Conservation (phyloP, 2,888 invertebrate species). For the Mythimna ferrago region DNA sequence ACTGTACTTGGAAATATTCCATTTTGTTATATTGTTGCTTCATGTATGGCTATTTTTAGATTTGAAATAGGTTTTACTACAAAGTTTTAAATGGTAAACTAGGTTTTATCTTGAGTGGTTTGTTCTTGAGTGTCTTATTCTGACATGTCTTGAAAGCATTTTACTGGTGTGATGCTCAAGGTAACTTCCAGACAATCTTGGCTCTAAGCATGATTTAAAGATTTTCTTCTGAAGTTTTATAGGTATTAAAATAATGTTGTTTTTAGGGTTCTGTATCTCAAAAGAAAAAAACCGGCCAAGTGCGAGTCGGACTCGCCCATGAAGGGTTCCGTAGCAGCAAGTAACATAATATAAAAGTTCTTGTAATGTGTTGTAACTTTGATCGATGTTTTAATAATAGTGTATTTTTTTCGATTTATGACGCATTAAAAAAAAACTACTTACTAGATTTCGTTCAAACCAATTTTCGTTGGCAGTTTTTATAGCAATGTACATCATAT, state of each 20-base stretch:
- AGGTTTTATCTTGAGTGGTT: background rate
- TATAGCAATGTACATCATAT: no score
- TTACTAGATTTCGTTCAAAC: no score
- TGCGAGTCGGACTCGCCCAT: no score
- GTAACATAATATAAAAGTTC: no score
- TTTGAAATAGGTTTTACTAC: constrained; percentile 4
- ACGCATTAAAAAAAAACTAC: no score
- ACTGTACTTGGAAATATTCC: constrained; percentile 63
- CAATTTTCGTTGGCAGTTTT: no score
- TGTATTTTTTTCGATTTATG: no score
- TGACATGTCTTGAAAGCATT: background rate
- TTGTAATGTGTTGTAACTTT: no score
- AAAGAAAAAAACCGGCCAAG: no score
- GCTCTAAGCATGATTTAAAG: background rate
- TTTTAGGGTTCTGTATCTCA: background rate
- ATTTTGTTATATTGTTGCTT: constrained; percentile 54
- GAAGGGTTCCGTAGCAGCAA: no score
- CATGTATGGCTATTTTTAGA: constrained; percentile 26
- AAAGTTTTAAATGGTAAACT: background rate
- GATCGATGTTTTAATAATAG: no score
- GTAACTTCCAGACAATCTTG: background rate
- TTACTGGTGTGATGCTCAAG: background rate
- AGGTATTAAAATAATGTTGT: background rate
- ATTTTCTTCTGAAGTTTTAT: background rate
- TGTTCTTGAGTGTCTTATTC: no score